Conservation (phyloP, 2,888 invertebrate species). For the Ophioninae sp. region DNA sequence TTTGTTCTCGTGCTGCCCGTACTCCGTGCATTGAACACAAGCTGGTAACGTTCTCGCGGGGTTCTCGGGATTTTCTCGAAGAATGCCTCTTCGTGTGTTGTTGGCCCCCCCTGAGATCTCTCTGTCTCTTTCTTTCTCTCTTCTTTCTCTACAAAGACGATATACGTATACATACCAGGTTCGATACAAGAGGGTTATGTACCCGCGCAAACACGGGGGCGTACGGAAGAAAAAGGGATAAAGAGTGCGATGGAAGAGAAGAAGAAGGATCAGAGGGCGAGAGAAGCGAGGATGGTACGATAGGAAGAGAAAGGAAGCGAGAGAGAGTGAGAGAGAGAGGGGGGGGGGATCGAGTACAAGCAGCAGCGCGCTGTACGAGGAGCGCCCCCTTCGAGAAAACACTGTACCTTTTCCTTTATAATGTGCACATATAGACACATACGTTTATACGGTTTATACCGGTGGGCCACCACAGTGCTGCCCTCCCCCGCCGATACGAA, state of each 20-base stretch:
- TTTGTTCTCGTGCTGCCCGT: slow-evolving; percentile 34
- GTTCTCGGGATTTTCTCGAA: slow-evolving; percentile 67
- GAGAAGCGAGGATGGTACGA: slow-evolving; percentile 23
- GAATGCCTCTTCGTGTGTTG: slow-evolving; percentile 65
- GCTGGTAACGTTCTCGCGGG: slow-evolving; percentile 57
- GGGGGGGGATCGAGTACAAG: not conserved
- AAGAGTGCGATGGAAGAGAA: slow-evolving; percentile 23
- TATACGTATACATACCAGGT: slow-evolving; percentile 34
- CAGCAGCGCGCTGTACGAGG: not conserved
- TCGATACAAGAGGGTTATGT: slow-evolving; percentile 52
- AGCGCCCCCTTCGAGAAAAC: slow-evolving; percentile 41
- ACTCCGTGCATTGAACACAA: slow-evolving; percentile 57
- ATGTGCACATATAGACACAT: slow-evolving; percentile 39
- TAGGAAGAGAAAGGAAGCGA: slow-evolving; percentile 21
- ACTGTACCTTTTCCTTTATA: slow-evolving; percentile 37
- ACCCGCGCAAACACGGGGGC: slow-evolving; percentile 49
- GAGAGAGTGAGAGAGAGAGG: not conserved
- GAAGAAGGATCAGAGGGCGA: slow-evolving; percentile 18
- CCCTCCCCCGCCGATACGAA: slow-evolving; percentile 33
- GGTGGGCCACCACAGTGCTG: slow-evolving; percentile 41
- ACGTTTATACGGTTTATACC: slow-evolving; percentile 17
- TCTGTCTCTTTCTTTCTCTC: slow-evolving; percentile 33
- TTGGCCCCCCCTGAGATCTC: slow-evolving; percentile 48
- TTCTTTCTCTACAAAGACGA: slow-evolving; percentile 42
- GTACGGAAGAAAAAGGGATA: slow-evolving; percentile 54